Evolutionary conservation across 2,888 invertebrate genomes (phyloP), one percentile per base, ranked within the genome.

Genomic region (Drosophila tanythrix): DNA sequence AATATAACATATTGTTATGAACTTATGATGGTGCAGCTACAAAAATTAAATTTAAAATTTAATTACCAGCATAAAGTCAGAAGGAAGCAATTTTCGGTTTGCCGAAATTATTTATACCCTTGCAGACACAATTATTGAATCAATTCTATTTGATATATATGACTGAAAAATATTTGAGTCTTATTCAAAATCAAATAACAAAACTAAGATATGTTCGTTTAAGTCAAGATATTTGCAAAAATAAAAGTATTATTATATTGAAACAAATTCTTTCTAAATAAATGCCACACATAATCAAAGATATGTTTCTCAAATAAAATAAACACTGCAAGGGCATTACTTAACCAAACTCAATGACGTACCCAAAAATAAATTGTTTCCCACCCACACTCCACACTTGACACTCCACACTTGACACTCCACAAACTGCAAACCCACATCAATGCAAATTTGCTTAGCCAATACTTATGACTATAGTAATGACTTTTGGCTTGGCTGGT

Each of bases 401-500:
- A 21, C 21, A n/a, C n/a, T 0, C 21, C 21, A 3, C 33, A 33
- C 33, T 11, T 0, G 3, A 36, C 0, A 53, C 52, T 56, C 18
- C 55, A n/a, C 64, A 40, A 51, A 13, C 55, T 36, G 38, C 21
- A 50, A 46, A 60, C 56, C 74, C 74, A 59, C 69, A 63, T 71
- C 70, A 62, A 81, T 68, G 63, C 73, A 81, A 78, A 77, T 77
- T 57, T 40, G 31, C 62, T 62, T 77, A 66, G 65, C 78, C 77
- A 80, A 66, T 76, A 35, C 69, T 74, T 76, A 70, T 69, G 63
- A 68, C 70, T 72, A 68, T 61, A 53, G 81, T 82, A 81, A 78
- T 83, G 75, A 78, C 68, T 77, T 75, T 75, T 81, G 82, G 70
- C 73, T 75, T 70, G 63, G 58, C 61, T 66, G 38, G n/a, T 29